These are phyloP conservation scores for Lasioglossum vierecki DNA, from an alignment of 2,888 invertebrate species.

Conservation along the genomic window DNA sequence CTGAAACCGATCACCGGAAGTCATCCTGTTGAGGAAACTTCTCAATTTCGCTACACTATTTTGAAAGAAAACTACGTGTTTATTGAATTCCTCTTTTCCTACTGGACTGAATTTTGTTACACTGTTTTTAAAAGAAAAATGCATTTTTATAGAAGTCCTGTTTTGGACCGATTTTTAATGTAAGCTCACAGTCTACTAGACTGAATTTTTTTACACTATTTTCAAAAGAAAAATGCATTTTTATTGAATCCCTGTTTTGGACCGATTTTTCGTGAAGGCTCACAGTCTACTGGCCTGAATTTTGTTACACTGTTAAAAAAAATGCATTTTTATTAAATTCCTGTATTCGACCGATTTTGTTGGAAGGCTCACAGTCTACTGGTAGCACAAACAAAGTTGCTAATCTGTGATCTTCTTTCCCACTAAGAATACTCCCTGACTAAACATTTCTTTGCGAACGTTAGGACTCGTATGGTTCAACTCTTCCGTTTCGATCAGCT, in stretches of 20 bases:
- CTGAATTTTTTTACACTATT: too few relatives aligned
- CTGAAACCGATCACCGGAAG: background rate
- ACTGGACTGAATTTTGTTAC: background rate
- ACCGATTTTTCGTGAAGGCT: background rate
- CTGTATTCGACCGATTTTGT: background rate
- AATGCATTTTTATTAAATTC: background rate
- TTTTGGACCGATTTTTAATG: background rate
- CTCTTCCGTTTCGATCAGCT: conserved; percentile 10
- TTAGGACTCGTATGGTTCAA: background rate
- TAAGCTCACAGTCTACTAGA: too few relatives aligned
- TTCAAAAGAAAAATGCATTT: background rate
- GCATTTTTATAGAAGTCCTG: background rate
- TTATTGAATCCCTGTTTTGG: background rate
- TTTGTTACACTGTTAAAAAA: background rate
- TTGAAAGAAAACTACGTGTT: background rate
- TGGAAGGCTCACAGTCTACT: background rate
- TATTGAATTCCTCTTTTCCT: background rate
- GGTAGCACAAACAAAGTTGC: background rate
- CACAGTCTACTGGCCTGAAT: background rate
- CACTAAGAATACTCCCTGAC: background rate
- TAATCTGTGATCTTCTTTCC: background rate
- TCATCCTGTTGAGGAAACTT: too few relatives aligned
- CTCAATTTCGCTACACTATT: background rate
- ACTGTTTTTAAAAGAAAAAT: background rate
- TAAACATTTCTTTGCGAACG: background rate